Evolutionary conservation across 2,888 invertebrate species (phyloP), one percentile per base, ranked within the genome.

Genomic region (Byasa hedistus): DNA sequence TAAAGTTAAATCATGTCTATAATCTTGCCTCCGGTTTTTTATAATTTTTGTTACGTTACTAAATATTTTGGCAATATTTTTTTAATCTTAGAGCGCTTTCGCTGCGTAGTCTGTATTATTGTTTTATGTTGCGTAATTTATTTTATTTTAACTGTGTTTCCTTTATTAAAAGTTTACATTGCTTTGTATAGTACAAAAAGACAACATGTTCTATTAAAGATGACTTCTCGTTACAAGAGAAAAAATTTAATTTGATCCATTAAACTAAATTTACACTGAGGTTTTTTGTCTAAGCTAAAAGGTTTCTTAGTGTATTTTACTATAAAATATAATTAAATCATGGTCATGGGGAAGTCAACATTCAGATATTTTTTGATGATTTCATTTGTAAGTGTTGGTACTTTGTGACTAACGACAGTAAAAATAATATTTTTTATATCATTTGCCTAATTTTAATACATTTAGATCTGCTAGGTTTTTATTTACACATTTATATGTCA

Each of bases 41-140:
- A 77, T 76, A 76, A 74, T 79, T 75, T 78, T 76, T 72, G 73
- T 76, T 72, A 70, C 68, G 69, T 67, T 71, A 36, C n/a, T 64
- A 65, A 61, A 63, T 56, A 64, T 32, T 62, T 22, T 55, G 52
- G 32, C 24, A 51, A 61, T 58, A 44, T 61, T 57, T 58, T 60
- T 56, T 55, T 32, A 44, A 64, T 57, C 36, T 22, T 57, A 61
- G 48, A 64, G 44, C 66, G 67, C 70, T 71, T 71, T 67, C 61
- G 68, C 59, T 70, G 64, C 65, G 57, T 60, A 21, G 7, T 56
- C 15, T 61, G 68, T 71, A 66, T 73, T 60, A 59, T 56, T 59
- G 80, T 86, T 85, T 85, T 83, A 80, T 85, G 84, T 89, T 89
- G 85, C 85, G 80, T 89, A 88, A 89, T 88, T 89, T 89, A 88